Conservation (phyloP, 2,797 vertebrate genomes). For the Muraenolepis orangiensis region DNA sequence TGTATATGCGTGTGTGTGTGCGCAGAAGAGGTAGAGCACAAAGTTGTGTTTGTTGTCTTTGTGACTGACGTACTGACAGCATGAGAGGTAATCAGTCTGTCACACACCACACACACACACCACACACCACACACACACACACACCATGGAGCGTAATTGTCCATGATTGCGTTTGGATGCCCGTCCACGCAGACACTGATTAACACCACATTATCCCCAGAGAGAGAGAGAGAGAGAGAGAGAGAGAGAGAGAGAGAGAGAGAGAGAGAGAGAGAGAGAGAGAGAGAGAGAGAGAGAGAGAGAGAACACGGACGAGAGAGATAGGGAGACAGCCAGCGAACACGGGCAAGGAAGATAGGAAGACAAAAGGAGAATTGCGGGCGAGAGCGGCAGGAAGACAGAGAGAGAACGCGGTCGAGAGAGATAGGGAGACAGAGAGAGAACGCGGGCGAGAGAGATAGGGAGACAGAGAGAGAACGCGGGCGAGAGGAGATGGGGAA, state of each 20-base stretch:
- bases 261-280: slow-evolving; percentile 12
- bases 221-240: slow-evolving; percentile 12
- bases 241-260: slow-evolving; percentile 11
- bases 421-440: too few relatives aligned
- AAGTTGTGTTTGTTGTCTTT: slow-evolving; percentile 47
- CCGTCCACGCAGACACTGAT: slow-evolving; percentile 55
- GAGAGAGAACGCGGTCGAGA: too few relatives aligned
- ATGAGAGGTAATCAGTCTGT: slow-evolving; percentile 57
- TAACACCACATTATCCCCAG: slow-evolving; percentile 36
- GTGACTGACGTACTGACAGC: slow-evolving; percentile 50
- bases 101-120: slow-evolving; percentile 19
- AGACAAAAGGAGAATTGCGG: too few relatives aligned
- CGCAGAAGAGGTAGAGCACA: slow-evolving; percentile 4
- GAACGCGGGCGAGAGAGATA: too few relatives aligned
- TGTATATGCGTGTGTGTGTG: slow-evolving; percentile 11
- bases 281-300: too few relatives aligned
- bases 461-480: too few relatives aligned
- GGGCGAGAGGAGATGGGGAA: background rate
- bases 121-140: slow-evolving; percentile 17
- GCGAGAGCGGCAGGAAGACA: too few relatives aligned
- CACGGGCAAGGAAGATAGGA: too few relatives aligned
- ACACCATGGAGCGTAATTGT: slow-evolving; percentile 58
- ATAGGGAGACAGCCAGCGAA: too few relatives aligned
- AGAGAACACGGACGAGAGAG: too few relatives aligned
- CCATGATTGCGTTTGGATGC: slow-evolving; percentile 64